Conservation (phyloP, 2,797 vertebrate species). For the Sebastes itinus region DNA sequence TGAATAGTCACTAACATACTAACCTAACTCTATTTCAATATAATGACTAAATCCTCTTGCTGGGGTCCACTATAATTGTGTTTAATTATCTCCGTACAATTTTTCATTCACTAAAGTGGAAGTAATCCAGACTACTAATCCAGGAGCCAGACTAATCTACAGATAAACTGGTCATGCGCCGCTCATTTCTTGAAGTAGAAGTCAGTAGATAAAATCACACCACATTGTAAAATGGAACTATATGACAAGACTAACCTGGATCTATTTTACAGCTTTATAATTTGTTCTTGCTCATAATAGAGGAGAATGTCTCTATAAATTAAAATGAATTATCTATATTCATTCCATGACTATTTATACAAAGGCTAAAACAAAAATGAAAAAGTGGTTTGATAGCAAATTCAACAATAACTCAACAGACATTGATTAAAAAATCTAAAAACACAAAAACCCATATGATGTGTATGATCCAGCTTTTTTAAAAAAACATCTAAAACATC, state of each 20-base stretch:
- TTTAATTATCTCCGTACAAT: slow-evolving; percentile 35
- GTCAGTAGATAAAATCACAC: slow-evolving; percentile 27
- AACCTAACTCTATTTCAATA: background rate
- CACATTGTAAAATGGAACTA: background rate
- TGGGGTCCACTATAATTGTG: slow-evolving; percentile 33
- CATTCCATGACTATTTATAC: background rate
- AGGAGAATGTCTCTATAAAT: background rate
- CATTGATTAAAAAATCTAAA: background rate
- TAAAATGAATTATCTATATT: too few species aligned
- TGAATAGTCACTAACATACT: background rate
- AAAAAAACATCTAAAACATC: too few species aligned
- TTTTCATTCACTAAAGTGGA: slow-evolving; percentile 62
- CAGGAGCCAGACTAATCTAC: slow-evolving; percentile 78
- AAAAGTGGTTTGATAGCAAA: background rate
- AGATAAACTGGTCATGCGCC: slow-evolving; percentile 59
- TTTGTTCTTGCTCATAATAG: background rate
- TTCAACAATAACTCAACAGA: too few species aligned
- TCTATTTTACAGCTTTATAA: background rate
- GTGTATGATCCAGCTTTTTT: too few species aligned
- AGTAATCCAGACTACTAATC: slow-evolving; percentile 75
- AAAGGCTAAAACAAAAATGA: background rate
- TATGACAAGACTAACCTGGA: background rate
- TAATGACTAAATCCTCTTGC: slow-evolving; percentile 5
- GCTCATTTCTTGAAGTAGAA: slow-evolving; percentile 28
- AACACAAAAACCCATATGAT: background rate